A percentile compares a stretch with the other conserved stretches of the same genome.
Evolutionary conservation across 2,797 vertebrate species (phyloP).

Genomic region (Okamejei kenojei): DNA sequence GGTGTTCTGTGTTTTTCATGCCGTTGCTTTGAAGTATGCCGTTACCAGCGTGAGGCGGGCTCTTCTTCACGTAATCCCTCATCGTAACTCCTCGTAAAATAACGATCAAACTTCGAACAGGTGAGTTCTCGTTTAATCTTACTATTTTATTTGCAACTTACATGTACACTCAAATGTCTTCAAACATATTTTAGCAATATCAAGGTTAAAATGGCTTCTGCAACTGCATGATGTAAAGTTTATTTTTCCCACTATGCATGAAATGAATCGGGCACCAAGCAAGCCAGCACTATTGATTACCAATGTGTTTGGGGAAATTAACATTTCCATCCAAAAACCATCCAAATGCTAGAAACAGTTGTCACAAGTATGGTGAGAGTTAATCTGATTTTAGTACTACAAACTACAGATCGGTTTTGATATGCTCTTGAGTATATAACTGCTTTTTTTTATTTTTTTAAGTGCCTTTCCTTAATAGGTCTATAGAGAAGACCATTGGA

Average conservation of each 20-base stretch:
- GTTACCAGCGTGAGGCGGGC: too few relatives aligned
- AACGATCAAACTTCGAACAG: too few relatives aligned
- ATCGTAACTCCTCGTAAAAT: too few relatives aligned
- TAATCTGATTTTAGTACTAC: slow-evolving; percentile 5
- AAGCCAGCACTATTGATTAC: slow-evolving; percentile 3
- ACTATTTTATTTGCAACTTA: neutral
- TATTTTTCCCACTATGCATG: neutral
- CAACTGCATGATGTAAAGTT: neutral
- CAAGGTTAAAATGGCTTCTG: neutral
- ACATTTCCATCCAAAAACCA: neutral
- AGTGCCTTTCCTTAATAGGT: neutral
- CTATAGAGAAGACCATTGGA: neutral
- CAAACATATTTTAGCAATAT: neutral
- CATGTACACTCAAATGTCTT: neutral
- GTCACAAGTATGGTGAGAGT: neutral
- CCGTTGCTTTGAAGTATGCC: too few relatives aligned
- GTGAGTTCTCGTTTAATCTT: too few relatives aligned
- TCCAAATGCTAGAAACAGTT: neutral
- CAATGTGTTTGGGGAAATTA: neutral
- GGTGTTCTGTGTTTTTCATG: too few relatives aligned
- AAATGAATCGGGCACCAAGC: neutral
- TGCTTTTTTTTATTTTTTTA: neutral
- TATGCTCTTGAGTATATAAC: neutral
- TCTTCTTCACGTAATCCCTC: too few relatives aligned
- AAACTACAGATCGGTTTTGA: neutral